Evolutionary conservation across 2,113 vertebrate genomes (phyloP).

Genomic region (Apodemus sylvaticus): DNA sequence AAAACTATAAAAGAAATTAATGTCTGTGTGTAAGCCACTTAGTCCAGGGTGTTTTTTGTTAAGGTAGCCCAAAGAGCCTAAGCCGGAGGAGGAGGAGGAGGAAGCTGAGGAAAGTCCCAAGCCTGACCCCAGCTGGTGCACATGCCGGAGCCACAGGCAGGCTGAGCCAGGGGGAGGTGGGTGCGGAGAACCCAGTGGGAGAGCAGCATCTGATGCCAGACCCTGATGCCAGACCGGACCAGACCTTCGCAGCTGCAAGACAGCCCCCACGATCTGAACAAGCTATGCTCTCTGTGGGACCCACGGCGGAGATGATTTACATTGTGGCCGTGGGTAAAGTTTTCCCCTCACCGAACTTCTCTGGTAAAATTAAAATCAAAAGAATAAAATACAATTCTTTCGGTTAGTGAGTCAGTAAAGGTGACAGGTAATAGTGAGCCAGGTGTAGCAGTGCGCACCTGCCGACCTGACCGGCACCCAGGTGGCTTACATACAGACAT

Average conservation of each 20-base stretch:
- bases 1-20: background rate
- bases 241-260: background rate
- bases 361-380: background rate
- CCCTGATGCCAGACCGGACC: background rate
- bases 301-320: constrained; percentile 19
- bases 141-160: background rate
- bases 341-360: background rate
- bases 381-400: background rate
- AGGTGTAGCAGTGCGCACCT: background rate
- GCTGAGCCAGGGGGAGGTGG: background rate
- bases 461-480: no score
- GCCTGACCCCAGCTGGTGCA: rapidly evolving
- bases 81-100: background rate
- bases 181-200: background rate
- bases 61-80: background rate
- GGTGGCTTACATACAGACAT: no score
- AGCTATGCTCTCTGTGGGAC: background rate
- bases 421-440: background rate
- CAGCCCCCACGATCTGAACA: background rate
- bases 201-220: background rate
- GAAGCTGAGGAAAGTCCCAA: background rate
- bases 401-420: background rate
- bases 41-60: background rate
- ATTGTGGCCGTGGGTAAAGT: background rate
- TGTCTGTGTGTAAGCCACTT: background rate